phyloP scores from a whole-genome alignment of 2,888 invertebrate species.

The Eurytoma californica region DNA sequence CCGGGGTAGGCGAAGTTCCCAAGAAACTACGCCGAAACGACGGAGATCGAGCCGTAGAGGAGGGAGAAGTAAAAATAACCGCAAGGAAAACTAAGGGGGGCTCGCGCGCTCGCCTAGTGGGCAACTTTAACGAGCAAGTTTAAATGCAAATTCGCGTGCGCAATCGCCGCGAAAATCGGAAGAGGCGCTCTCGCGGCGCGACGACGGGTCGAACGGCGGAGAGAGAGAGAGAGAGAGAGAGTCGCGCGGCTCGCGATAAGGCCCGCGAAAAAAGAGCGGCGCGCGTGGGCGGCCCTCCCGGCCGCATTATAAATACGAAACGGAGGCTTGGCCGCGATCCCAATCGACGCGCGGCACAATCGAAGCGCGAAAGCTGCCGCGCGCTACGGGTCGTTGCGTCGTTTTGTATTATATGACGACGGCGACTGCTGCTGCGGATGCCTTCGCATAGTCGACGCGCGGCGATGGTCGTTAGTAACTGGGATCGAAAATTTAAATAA shows the following conservation, averaged over 20 bases:
- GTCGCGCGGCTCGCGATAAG: background rate
- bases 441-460: background rate
- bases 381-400: background rate
- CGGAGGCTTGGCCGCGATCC: conserved; percentile 47
- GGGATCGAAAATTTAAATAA: too few relatives aligned
- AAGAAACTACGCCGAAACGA: too few relatives aligned
- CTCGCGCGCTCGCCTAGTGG: background rate
- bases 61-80: background rate
- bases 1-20: too few relatives aligned
- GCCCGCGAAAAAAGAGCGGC: conserved; percentile 23
- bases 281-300: conserved; percentile 17
- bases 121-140: conserved; percentile 29
- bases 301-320: conserved; percentile 41
- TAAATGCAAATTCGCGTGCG: conserved; percentile 42
- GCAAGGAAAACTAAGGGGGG: too few relatives aligned
- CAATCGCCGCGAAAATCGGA: conserved; percentile 30
- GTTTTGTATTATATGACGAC: background rate
- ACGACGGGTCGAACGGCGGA: background rate
- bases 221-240: conserved; percentile 23
- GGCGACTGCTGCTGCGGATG: background rate
- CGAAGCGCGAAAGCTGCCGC: conserved; percentile 30
- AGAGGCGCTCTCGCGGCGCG: conserved; percentile 9
- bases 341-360: conserved; percentile 28
- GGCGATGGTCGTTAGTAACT: too few relatives aligned
- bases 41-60: background rate